A percentile compares a stretch with the other conserved stretches of the same genome.
Evolutionary conservation across 30 jellyfish, hydroid and myxozoan species (phyloP).

Genomic region (Nemopilema nomurai): DNA sequence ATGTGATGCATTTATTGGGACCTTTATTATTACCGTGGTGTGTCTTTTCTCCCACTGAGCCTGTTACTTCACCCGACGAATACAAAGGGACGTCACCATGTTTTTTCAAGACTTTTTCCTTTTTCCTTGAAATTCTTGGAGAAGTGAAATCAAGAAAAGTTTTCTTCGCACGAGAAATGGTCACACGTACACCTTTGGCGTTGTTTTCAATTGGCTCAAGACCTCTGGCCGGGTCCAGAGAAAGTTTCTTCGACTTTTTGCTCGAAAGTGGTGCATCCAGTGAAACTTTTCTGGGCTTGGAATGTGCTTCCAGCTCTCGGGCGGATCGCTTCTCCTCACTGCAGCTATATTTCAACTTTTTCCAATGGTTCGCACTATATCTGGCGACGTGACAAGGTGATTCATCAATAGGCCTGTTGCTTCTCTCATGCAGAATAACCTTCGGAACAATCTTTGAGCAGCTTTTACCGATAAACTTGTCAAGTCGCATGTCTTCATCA

Average conservation of each 20-base stretch:
- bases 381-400: background rate
- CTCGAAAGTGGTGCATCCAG: background rate
- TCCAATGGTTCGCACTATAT: background rate
- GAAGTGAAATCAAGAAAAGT: constrained; percentile 23
- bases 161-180: constrained; percentile 47
- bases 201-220: constrained; percentile 1
- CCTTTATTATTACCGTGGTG: background rate
- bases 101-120: background rate
- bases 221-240: background rate
- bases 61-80: background rate
- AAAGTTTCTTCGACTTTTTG: background rate
- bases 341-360: background rate
- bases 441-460: background rate
- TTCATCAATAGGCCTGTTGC: background rate
- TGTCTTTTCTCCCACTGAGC: background rate
- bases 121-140: constrained; percentile 34
- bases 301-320: background rate
- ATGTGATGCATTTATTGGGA: background rate
- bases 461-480: constrained; percentile 5
- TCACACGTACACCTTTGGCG: constrained; percentile 1
- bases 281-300: background rate
- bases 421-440: background rate
- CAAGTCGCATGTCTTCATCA: constrained; percentile 44
- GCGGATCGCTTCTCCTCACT: background rate
- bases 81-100: background rate